Percentiles rank a stretch among this genome's conserved stretches.
These are phyloP conservation scores for Brachionus manjavacas DNA, from an alignment of 1,140 invertebrate species.

Conservation along the genomic window DNA sequence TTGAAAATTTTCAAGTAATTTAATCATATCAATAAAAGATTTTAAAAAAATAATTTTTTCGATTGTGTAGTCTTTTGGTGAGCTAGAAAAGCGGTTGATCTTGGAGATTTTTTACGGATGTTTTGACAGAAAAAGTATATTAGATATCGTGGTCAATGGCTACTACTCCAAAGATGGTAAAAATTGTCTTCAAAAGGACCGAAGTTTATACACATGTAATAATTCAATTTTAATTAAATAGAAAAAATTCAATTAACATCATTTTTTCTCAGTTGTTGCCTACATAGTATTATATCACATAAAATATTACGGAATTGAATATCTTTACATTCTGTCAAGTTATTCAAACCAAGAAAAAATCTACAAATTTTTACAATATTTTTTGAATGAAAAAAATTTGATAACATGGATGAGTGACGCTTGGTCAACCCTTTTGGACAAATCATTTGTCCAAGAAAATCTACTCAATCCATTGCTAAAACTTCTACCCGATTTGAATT, in stretches of 20 bases:
- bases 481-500: neutral
- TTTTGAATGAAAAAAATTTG: conserved; percentile 53
- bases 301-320: conserved; percentile 26
- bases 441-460: conserved; percentile 50
- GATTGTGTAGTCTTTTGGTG: neutral
- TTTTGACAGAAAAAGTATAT: neutral
- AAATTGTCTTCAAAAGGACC: neutral
- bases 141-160: conserved; percentile 11
- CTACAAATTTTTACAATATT: conserved; percentile 52
- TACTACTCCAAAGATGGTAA: conserved; percentile 32
- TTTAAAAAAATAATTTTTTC: neutral
- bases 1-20: conserved; percentile 11
- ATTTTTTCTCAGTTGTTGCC: neutral
- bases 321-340: neutral
- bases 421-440: conserved; percentile 53
- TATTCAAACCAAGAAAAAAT: conserved; percentile 28
- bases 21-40: neutral
- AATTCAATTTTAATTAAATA: neutral
- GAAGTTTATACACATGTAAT: conserved; percentile 24
- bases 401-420: conserved; percentile 55
- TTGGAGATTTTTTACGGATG: conserved; percentile 31
- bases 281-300: conserved; percentile 13
- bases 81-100: neutral
- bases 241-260: too few species aligned
- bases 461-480: conserved; percentile 48